Evolutionary conservation across 2,797 vertebrate genomes (phyloP), one percentile per base, ranked within the genome.

Genomic region (Smutsia temminckii): DNA sequence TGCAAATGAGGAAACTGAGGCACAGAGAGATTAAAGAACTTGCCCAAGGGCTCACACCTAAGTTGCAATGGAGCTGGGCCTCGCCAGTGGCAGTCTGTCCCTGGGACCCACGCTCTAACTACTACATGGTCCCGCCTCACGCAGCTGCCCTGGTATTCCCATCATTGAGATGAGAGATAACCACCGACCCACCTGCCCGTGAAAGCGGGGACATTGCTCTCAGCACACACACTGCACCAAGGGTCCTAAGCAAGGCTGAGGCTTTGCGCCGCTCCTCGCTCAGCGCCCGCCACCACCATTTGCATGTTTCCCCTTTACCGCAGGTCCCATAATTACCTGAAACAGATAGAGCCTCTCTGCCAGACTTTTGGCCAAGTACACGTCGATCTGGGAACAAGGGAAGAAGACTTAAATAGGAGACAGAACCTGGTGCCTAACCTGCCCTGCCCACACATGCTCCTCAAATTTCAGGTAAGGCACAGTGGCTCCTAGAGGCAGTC

Each of bases 291-390:
- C 40, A 13, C 18, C 32, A 46, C 23, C 64, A 12, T 46, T 10
- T 51, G 10, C 5, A 77, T 18, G 32, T 23, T n/a, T 12, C 71
- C 59, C 68, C 75, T 95, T 40, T 61, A 49, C 75, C 42, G 51
- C 63, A 63, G 40, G 40, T 37, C 59, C 85, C 32, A 21, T 14
- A 32, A 97, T 98, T 99, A 99, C 99, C 99, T 99, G 99, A 96
- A 99, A 99, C 78, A 99, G 98, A 98, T 99, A 99, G 6, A 99
- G 99, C 97, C 99, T 99, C 92, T 99, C 99, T 79, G 99, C 98
- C 3, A 99, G 99, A 97, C 99, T 99, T 98, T 99, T 99, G 97
- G 99, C 99, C 93, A 99, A 99, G 97, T 99, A 99, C 61, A 99
- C 99, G 0, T 99, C 99, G 88, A 99, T 99, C 99, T 99, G 95